phyloP scores from a whole-genome alignment of 2,113 vertebrate species.

The Apeltes quadracus region DNA sequence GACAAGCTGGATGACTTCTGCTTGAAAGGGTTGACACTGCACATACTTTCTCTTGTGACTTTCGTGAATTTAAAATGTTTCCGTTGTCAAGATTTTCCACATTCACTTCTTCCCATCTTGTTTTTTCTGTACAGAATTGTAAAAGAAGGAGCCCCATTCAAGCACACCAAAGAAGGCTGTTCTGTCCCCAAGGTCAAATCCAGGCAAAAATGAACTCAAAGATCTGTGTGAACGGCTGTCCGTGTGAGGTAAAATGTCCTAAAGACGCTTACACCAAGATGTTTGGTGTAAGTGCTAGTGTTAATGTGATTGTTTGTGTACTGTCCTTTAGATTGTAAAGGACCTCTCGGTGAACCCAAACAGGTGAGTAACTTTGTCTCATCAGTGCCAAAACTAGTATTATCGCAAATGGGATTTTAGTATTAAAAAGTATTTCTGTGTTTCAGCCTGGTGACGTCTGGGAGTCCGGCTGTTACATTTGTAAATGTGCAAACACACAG shows the following conservation, averaged over 20 bases:
- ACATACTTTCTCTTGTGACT: background rate
- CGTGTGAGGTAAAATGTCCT: constrained; percentile 60
- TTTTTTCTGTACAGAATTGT: constrained; percentile 19
- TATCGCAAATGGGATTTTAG: background rate
- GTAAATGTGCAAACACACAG: constrained; percentile 71
- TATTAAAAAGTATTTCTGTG: background rate
- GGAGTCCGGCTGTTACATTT: constrained; percentile 70
- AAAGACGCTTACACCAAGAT: background rate
- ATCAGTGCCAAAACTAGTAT: background rate
- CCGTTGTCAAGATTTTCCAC: background rate
- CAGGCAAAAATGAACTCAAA: constrained; percentile 61
- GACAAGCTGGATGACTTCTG: constrained; percentile 63
- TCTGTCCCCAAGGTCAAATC: constrained; percentile 59
- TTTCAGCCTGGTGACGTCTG: constrained; percentile 74
- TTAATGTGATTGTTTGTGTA: constrained; percentile 3
- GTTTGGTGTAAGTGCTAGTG: background rate
- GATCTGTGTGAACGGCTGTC: constrained; percentile 66
- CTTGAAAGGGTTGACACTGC: constrained; percentile 55
- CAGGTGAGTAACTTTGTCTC: constrained; percentile 44
- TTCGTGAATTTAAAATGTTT: background rate
- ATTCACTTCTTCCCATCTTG: background rate
- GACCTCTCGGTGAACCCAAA: constrained; percentile 71
- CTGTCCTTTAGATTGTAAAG: constrained; percentile 70
- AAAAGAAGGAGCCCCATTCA: background rate
- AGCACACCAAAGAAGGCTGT: constrained; percentile 55